Base-by-base conservation (phyloP, 2,113 vertebrate species). In the Pygoscelis antarcticus region DNA sequence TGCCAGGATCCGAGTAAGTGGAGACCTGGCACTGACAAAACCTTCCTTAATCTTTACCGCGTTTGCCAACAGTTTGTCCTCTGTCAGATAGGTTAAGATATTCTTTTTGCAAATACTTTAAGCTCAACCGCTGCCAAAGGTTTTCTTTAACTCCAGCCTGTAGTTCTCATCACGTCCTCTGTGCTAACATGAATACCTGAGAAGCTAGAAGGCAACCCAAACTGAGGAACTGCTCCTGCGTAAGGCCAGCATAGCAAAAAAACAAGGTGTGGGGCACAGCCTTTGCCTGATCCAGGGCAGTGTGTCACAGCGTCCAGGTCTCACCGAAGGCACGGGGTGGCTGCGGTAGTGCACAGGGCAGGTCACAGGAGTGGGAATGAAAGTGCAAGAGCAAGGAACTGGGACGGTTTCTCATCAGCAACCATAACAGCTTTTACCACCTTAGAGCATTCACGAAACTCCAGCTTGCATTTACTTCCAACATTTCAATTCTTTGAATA, bases 151-250 rank as follows among this genome's bases (percentile, higher is more conserved):
- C 60, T 84, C 52, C 23, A 60, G 57, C 25, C 47, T 83, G 27
- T 52, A 2, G 0, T 51, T 55, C 74, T 68, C 52, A 76, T 17
- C 1, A 1, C 0, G 0, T 8, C 11, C 46, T 30, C 30, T 0
- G 0, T 6, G 51, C 32, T 69, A 47, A 58, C n/a, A 13, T 4
- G n/a, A 69, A 54, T 34, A 52, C 30, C 32, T 30, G 12, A 83
- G 78, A 23, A 87, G 55, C 34, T 54, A 4, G 13, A 64, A 83
- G 78, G 55, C 61, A 49, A 58, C 27, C 16, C n/a, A 60, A 44
- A 69, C 9, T 0, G 3, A 76, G 44, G 44, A 79, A 51, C 32
- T 40, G 32, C 66, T 79, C 13, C 72, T 58, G 79, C 0, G 0
- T 46, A n/a, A 60, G 16, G 36, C 11, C 40, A 57, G 44, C 25